Evolutionary conservation across 1,140 invertebrate species (phyloP).

Genomic region (Aleiodes sp.): DNA sequence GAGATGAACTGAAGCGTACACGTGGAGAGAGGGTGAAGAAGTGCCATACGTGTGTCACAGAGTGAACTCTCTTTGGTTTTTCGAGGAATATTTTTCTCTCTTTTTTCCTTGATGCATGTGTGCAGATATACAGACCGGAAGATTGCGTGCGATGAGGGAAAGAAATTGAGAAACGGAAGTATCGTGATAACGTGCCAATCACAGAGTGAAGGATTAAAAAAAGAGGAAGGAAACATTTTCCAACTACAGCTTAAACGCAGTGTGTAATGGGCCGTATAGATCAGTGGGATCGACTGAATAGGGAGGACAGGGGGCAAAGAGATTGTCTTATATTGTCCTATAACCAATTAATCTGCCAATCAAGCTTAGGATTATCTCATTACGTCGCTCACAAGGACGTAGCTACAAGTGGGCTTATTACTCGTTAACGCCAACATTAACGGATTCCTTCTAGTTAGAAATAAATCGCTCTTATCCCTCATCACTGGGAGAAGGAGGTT

Average conservation of each 20-base stretch:
- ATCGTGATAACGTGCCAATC: constrained; percentile 38
- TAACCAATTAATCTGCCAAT: constrained; percentile 41
- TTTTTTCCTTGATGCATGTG: constrained; percentile 2
- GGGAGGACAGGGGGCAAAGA: not conserved
- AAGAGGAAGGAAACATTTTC: too few relatives aligned
- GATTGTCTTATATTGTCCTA: constrained; percentile 29
- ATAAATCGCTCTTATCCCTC: constrained; percentile 9
- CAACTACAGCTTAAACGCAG: not conserved
- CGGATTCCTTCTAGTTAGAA: not conserved
- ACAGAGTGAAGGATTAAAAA: constrained; percentile 14
- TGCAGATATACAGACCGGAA: constrained; percentile 4
- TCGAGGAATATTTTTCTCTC: not conserved
- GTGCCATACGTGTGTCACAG: constrained; percentile 23
- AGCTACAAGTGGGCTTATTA: constrained; percentile 26
- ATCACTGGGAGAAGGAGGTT: not conserved
- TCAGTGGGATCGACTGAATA: constrained; percentile 1
- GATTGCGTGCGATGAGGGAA: constrained; percentile 22
- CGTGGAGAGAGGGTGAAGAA: not conserved
- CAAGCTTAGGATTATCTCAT: constrained; percentile 38
- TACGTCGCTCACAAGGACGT: constrained; percentile 18
- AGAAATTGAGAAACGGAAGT: constrained; percentile 18
- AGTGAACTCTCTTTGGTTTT: not conserved
- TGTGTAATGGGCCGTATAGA: constrained; percentile 16
- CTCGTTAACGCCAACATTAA: constrained; percentile 29
- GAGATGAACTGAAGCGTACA: constrained; percentile 33